Conservation (phyloP, 2,113 vertebrate species). For the Fulica atra region DNA sequence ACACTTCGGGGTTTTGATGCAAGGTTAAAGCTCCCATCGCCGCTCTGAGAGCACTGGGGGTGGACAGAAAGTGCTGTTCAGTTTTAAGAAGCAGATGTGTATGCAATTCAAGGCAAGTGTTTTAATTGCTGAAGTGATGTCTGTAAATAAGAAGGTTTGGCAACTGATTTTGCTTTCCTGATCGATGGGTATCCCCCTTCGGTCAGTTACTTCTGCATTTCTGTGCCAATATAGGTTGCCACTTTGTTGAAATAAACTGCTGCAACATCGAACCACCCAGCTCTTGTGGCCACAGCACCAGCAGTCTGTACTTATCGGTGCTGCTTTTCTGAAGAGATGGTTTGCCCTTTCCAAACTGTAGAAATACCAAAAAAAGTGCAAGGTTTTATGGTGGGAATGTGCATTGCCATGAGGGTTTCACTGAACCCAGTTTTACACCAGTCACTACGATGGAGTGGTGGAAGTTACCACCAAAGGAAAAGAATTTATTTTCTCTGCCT, state of each 20-base stretch:
- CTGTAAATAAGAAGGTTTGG: background rate
- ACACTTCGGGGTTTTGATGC: background rate
- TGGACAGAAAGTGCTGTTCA: background rate
- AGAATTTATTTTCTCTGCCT: background rate
- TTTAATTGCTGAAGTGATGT: background rate
- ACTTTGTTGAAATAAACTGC: background rate
- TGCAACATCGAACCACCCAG: background rate
- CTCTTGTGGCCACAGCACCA: background rate
- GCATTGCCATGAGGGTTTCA: background rate
- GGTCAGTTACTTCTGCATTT: background rate
- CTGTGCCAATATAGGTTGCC: background rate
- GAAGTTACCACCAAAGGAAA: background rate
- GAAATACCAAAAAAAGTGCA: background rate
- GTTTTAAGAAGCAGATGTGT: background rate
- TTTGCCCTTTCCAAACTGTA: background rate
- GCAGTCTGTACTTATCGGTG: background rate
- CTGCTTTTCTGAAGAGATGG: background rate
- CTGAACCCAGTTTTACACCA: background rate
- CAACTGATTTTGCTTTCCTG: background rate
- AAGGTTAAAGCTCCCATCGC: background rate
- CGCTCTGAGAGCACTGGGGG: background rate
- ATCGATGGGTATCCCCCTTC: background rate
- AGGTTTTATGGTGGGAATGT: background rate
- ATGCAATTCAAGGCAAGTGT: background rate
- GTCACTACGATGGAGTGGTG: rapidly evolving